Percentiles rank a stretch among this genome's conserved stretches.
Evolutionary conservation across 2,113 vertebrate species (phyloP).

Genomic region (human (Homo sapiens)): DNA sequence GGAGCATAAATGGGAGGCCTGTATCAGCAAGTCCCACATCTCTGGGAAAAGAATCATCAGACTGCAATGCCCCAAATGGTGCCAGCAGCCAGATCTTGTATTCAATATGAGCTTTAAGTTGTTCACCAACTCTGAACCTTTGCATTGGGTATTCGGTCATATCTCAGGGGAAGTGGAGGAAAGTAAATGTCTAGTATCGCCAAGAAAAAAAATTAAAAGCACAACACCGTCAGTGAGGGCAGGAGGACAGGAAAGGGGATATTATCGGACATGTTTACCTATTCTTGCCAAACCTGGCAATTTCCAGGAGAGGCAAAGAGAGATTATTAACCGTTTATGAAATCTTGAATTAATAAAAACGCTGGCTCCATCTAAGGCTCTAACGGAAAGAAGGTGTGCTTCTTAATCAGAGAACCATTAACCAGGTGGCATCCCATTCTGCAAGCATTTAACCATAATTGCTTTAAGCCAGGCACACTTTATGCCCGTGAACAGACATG

Average conservation of each 20-base stretch:
- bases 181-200: not conserved
- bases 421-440: not conserved
- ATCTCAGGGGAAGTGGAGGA: not conserved
- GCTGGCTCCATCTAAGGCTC: not conserved
- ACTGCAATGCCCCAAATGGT: not conserved
- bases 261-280: not conserved
- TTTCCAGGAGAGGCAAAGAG: slow-evolving; percentile 55
- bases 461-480: not conserved
- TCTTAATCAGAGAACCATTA: not conserved
- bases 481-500: not conserved
- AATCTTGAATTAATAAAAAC: slow-evolving; percentile 56
- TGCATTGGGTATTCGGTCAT: not conserved
- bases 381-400: not conserved
- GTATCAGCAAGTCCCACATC: not conserved
- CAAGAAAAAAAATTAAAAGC: not conserved
- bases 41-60: not conserved
- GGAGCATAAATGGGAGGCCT: not conserved
- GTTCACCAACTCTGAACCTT: not conserved
- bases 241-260: not conserved
- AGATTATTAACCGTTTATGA: slow-evolving; percentile 59
- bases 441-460: not conserved
- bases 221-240: not conserved
- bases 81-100: not conserved
- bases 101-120: not conserved
- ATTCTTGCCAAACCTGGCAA: slow-evolving; percentile 21